phyloP scores from a whole-genome alignment of 2,797 vertebrate species.

The Cuculus canorus region DNA sequence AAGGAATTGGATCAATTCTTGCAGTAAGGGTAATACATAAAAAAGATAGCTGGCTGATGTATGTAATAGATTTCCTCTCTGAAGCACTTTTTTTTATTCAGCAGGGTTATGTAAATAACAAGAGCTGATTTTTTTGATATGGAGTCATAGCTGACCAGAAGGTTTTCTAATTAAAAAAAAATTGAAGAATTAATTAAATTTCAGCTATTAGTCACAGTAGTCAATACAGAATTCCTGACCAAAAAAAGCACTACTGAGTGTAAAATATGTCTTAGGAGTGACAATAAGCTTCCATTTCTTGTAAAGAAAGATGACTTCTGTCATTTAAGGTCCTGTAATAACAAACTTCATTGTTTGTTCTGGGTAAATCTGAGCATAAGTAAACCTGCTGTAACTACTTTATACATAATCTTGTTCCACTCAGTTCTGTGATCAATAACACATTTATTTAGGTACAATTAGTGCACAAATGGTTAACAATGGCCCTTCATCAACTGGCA shows the following conservation, averaged over 20 bases:
- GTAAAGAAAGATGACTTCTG: neutral
- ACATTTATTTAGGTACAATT: neutral
- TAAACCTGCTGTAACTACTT: neutral
- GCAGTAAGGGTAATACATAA: neutral
- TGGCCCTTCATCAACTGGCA: accelerated
- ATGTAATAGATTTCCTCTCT: neutral
- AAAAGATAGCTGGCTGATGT: neutral
- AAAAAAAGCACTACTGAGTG: neutral
- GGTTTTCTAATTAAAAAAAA: neutral
- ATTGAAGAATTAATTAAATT: neutral
- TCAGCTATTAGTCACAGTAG: neutral
- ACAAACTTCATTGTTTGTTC: neutral
- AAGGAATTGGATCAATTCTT: neutral
- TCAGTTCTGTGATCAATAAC: neutral
- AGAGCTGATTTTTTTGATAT: neutral
- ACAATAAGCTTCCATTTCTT: neutral
- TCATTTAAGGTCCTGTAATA: conserved; percentile 5
- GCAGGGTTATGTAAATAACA: neutral
- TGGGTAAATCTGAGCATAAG: neutral
- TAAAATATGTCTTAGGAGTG: neutral
- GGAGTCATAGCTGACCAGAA: neutral
- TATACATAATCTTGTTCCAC: neutral
- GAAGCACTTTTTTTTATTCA: neutral
- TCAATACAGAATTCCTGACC: neutral
- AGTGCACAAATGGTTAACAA: neutral